Base-by-base conservation (phyloP, 2,113 vertebrate species). In the Pleuronectes platessa region DNA sequence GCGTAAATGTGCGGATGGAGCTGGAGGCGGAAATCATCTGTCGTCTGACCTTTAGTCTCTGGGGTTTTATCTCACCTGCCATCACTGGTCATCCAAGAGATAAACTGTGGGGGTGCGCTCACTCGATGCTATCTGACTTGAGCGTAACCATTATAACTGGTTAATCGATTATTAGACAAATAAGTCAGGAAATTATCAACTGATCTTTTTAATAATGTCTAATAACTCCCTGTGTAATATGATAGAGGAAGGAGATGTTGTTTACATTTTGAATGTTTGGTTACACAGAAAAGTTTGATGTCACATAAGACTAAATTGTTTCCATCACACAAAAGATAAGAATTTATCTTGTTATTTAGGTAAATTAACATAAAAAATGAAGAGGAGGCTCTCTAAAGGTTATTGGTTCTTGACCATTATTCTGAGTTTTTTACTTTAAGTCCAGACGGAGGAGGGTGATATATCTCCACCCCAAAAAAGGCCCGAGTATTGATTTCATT, bases 401-500 rank as follows among this genome's bases (percentile, higher is more conserved):
- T 5, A 23, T 24, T 5, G 23, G 17, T 37, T 65, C 55, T 64
- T 67, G 20, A 31, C 35, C 15, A 26, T 63, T 76, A 49, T 47
- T 2, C 35, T 4, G 10, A 4, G 20, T 31, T n/a, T 35, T 31
- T 58, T 26, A n/a, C 37, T 82, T 66, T 80, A 76, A 71, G 63
- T 54, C 67, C 72, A 71, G 47, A 71, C 56, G 60, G 59, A 78
- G 81, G 35, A 54, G 40, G 26, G 35, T 31, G 56, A 67, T 75
- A 74, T 69, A 55, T 47, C 68, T 65, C 79, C 60, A 1, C 51
- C 61, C 80, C 71, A 79, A 83, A 85, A 88, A 87, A 84, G 80
- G 71, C 84, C 77, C 55, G 64, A 82, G 83, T 80, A 76, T 84
- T 88, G 82, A 86, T 90, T 92, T 90, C 89, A 92, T 92, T 90